Conservation (phyloP, 2,797 vertebrate species). For the Acanthornis magna region DNA sequence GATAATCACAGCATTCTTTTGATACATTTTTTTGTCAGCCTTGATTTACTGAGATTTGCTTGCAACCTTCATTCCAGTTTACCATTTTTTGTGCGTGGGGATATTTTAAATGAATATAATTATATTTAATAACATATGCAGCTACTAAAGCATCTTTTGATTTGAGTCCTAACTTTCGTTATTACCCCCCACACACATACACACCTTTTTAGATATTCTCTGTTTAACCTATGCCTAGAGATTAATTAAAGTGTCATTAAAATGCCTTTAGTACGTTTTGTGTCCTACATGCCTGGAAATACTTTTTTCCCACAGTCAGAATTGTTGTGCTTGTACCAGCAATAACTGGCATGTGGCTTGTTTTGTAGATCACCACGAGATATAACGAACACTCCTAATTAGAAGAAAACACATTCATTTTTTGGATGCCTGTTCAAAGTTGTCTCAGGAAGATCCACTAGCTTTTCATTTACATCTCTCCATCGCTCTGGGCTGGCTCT, state of each 20-base stretch:
- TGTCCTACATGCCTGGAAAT: slow-evolving; percentile 64
- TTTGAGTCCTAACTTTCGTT: slow-evolving; percentile 50
- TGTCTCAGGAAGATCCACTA: slow-evolving; percentile 31
- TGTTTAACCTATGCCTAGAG: slow-evolving; percentile 51
- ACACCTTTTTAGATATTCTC: slow-evolving; percentile 56
- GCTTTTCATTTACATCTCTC: background rate
- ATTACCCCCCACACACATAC: slow-evolving; percentile 56
- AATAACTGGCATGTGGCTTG: slow-evolving; percentile 58
- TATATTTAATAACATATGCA: slow-evolving; percentile 62
- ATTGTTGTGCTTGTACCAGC: slow-evolving; percentile 64
- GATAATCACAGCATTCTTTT: slow-evolving; percentile 52
- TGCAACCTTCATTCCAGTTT: slow-evolving; percentile 42
- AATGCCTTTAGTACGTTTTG: slow-evolving; percentile 61
- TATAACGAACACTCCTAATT: slow-evolving; percentile 34
- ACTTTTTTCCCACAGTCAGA: slow-evolving; percentile 59
- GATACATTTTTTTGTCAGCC: slow-evolving; percentile 5
- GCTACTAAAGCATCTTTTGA: slow-evolving; percentile 59
- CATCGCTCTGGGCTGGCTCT: background rate
- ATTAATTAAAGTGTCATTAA: slow-evolving; percentile 69
- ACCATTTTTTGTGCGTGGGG: slow-evolving; percentile 45
- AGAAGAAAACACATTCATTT: slow-evolving; percentile 37
- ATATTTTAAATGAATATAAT: slow-evolving; percentile 66
- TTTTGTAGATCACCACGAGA: slow-evolving; percentile 55
- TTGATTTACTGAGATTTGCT: slow-evolving; percentile 31
- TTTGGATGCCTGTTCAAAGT: slow-evolving; percentile 45